Conservation (phyloP, 2,888 invertebrate genomes). For the Tubulanus polymorphus region DNA sequence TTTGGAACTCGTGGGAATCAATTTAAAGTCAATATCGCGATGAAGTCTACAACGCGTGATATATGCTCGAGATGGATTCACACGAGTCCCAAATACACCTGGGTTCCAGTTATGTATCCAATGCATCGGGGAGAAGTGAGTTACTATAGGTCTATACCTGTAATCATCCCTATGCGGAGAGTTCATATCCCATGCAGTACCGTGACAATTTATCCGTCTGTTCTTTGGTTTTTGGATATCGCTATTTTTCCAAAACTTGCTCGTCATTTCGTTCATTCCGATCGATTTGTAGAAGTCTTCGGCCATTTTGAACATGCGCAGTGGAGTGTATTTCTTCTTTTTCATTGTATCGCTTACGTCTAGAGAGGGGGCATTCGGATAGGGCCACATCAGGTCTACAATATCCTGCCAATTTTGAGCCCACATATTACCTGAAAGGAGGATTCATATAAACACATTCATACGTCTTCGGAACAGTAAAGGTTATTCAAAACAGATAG, state of each 20-base stretch:
- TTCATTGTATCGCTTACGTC: slow-evolving; percentile 73
- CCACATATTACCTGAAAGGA: slow-evolving; percentile 61
- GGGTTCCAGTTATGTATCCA: no score
- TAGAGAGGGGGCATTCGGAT: slow-evolving; percentile 64
- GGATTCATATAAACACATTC: no score
- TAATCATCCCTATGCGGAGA: slow-evolving; percentile 49
- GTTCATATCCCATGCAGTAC: slow-evolving; percentile 43
- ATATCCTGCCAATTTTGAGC: slow-evolving; percentile 49
- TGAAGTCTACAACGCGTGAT: no score
- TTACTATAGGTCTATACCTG: slow-evolving; percentile 21
- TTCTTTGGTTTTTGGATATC: slow-evolving; percentile 70
- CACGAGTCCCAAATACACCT: no score
- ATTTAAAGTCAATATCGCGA: no score
- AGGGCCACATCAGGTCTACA: slow-evolving; percentile 55
- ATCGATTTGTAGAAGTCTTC: slow-evolving; percentile 28
- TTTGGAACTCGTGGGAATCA: no score
- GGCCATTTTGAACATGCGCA: slow-evolving; percentile 56
- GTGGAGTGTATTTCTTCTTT: slow-evolving; percentile 41
- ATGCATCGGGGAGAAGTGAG: background rate
- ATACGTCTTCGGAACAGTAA: no score
- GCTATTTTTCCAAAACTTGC: slow-evolving; percentile 77
- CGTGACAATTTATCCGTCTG: slow-evolving; percentile 53
- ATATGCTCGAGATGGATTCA: no score
- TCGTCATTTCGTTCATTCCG: slow-evolving; percentile 67
- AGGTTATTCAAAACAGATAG: no score